Percentiles rank a stretch among this genome's conserved stretches.
Conservation (phyloP, 2,888 invertebrate genomes). For the Heteromurus nitidus region DNA sequence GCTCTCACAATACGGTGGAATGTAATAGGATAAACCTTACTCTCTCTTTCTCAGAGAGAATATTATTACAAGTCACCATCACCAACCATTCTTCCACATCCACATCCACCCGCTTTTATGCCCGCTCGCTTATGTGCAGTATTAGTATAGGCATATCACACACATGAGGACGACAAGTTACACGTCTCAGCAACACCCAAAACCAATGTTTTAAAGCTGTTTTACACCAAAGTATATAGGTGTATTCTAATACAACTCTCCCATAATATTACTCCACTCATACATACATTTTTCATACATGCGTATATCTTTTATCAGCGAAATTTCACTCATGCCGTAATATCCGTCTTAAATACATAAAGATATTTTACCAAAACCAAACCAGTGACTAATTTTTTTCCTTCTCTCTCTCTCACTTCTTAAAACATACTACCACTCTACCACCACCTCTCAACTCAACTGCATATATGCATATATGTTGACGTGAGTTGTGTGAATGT, state of each 20-base stretch:
- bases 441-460: constrained; percentile 6
- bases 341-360: background rate
- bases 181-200: constrained; percentile 52
- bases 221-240: too few relatives aligned
- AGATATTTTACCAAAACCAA: background rate
- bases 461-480: constrained; percentile 52
- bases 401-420: constrained; percentile 42
- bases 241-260: too few relatives aligned
- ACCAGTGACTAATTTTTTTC: constrained; percentile 42
- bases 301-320: constrained; percentile 21
- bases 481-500: constrained; percentile 39
- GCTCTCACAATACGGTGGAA: too few relatives aligned
- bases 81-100: background rate
- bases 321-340: background rate
- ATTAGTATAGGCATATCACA: background rate
- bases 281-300: too few relatives aligned
- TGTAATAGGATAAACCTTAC: too few relatives aligned
- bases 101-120: background rate
- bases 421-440: too few relatives aligned
- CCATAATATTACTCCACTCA: too few relatives aligned
- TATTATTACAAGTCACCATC: background rate
- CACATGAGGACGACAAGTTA: background rate
- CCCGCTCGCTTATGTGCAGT: background rate
- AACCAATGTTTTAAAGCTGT: constrained; percentile 23
- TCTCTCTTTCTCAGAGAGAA: too few relatives aligned